Evolutionary conservation across 2,113 vertebrate species (phyloP).

Genomic region (Fulica atra): DNA sequence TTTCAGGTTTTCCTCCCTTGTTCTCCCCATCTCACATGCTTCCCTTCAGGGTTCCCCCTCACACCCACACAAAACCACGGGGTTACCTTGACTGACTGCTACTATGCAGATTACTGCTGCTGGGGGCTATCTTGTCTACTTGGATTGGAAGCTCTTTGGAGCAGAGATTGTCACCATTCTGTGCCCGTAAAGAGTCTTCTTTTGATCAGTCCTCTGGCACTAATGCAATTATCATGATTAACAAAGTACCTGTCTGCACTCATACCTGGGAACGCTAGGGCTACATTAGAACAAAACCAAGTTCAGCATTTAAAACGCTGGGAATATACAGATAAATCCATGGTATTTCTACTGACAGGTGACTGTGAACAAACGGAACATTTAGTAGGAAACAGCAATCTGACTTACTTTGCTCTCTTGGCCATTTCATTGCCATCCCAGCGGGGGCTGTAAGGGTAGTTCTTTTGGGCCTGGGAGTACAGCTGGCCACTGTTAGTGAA

Average conservation of each 20-base stretch:
- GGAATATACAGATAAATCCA: not conserved
- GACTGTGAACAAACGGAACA: not conserved
- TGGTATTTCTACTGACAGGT: not conserved
- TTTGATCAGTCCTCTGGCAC: not conserved
- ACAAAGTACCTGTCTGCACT: not conserved
- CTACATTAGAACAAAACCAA: not conserved
- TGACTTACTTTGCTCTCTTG: conserved; percentile 97
- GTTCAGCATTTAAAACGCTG: not conserved
- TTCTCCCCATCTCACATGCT: not conserved
- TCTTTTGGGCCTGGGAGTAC: conserved; percentile 97
- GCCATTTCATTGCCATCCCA: conserved; percentile 99
- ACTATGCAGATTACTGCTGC: not conserved
- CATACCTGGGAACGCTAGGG: not conserved
- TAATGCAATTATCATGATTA: not conserved
- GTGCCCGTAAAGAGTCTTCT: not conserved
- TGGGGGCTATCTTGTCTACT: not conserved
- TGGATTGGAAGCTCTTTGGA: not conserved
- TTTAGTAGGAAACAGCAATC: not conserved
- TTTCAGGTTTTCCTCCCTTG: conserved; percentile 40
- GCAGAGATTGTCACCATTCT: not conserved
- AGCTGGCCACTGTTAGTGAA: conserved; percentile 97
- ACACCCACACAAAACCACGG: not conserved
- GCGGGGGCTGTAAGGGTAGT: conserved; percentile 97
- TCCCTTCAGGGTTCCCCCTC: not conserved
- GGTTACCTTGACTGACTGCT: conserved; percentile 6